Evolutionary conservation across 2,797 vertebrate species (phyloP).

Genomic region (Spheniscus humboldti): DNA sequence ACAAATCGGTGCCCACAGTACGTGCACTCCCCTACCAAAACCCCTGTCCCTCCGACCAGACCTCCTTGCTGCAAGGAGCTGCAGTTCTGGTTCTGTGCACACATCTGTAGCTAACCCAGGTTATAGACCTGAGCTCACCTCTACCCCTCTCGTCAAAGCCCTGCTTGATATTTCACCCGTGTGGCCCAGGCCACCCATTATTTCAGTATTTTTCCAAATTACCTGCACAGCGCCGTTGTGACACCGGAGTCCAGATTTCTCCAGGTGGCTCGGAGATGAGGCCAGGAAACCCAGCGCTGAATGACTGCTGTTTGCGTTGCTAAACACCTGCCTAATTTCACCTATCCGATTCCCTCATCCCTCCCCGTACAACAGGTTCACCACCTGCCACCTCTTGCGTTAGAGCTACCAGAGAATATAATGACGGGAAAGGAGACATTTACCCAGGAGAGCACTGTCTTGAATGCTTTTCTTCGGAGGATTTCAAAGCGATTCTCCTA

Average conservation of each 20-base stretch:
- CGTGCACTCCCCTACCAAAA: accelerated
- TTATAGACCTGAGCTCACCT: background rate
- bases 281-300: background rate
- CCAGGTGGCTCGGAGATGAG: background rate
- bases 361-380: background rate
- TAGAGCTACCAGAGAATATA: background rate
- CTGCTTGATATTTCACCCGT: background rate
- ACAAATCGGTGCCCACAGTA: accelerated
- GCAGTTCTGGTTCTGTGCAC: accelerated
- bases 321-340: conserved; percentile 32
- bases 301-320: background rate
- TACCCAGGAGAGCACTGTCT: background rate
- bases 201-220: background rate
- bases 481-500: conserved; percentile 17
- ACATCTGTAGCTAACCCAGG: background rate
- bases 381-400: conserved; percentile 17
- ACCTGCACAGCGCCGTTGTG: accelerated
- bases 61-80: background rate
- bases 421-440: background rate
- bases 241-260: background rate
- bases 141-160: background rate
- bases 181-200: background rate
- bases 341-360: background rate
- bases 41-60: background rate
- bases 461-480: background rate